Conservation (phyloP, 2,888 invertebrate genomes). For the Stenotaenia linearis region DNA sequence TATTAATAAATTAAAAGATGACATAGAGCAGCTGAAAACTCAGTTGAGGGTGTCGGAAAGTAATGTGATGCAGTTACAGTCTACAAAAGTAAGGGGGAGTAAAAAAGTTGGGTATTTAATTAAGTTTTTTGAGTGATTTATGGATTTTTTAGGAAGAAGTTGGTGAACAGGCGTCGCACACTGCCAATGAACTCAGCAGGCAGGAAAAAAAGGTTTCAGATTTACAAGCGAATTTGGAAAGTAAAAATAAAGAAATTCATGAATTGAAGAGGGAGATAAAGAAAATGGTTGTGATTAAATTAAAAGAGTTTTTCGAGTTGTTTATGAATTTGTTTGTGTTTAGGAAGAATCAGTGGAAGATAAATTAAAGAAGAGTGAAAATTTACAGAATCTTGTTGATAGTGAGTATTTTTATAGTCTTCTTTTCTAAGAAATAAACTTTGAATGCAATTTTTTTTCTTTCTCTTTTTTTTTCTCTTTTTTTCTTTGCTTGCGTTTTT, state of each 20-base stretch:
- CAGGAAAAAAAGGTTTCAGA: constrained; percentile 34
- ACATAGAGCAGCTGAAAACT: constrained; percentile 55
- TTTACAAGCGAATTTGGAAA: constrained; percentile 35
- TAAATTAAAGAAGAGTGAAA: not conserved
- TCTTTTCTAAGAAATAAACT: too few relatives aligned
- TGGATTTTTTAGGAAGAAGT: constrained; percentile 14
- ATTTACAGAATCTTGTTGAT: not conserved
- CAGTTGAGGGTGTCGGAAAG: constrained; percentile 50
- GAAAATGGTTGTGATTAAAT: not conserved
- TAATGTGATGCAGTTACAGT: constrained; percentile 32
- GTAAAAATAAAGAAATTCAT: constrained; percentile 33
- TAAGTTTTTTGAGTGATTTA: not conserved
- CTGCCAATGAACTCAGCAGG: constrained; percentile 35
- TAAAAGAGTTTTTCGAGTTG: too few relatives aligned
- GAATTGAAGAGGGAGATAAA: constrained; percentile 34
- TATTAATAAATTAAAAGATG: constrained; percentile 44
- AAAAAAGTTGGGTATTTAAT: not conserved
- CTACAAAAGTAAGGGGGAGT: constrained; percentile 30
- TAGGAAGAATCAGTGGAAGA: constrained; percentile 27
- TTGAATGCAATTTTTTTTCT: too few relatives aligned
- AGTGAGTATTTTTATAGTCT: not conserved
- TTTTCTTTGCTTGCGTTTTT: too few relatives aligned
- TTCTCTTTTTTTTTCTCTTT: too few relatives aligned
- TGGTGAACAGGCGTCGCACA: not conserved
- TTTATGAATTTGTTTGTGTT: too few relatives aligned